These are phyloP conservation scores for Apodemus sylvaticus DNA, from an alignment of 2,113 vertebrate genomes.

Conservation along the genomic window DNA sequence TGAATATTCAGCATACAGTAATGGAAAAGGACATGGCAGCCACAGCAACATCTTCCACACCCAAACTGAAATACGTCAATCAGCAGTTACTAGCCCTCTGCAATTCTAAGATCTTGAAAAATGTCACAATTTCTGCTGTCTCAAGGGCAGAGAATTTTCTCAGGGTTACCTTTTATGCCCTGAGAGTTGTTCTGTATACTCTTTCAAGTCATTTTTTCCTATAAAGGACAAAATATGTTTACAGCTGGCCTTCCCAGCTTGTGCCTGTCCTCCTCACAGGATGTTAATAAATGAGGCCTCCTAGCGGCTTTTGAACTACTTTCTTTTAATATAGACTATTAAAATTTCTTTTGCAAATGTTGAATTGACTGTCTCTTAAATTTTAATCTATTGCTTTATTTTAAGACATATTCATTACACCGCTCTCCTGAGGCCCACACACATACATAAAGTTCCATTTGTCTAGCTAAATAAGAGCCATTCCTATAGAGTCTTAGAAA, in stretches of 20 bases:
- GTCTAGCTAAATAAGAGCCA: constrained; percentile 10
- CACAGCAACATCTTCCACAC: not conserved
- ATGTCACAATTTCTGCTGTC: not conserved
- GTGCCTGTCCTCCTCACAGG: not conserved
- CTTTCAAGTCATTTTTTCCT: not conserved
- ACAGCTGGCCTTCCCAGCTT: not conserved
- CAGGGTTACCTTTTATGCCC: not conserved
- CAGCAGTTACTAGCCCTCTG: not conserved
- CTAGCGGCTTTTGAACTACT: not conserved
- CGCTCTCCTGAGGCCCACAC: not conserved
- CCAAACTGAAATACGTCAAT: not conserved
- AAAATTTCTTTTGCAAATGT: constrained; percentile 21
- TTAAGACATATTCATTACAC: not conserved
- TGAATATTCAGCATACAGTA: not conserved
- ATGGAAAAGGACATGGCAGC: not conserved
- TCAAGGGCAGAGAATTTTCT: not conserved
- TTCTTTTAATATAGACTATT: not conserved
- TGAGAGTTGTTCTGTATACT: not conserved
- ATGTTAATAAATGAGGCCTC: not conserved
- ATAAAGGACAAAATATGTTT: constrained; percentile 8
- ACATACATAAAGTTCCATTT: constrained; percentile 26
- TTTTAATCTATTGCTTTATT: not conserved
- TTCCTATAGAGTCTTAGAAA: not conserved
- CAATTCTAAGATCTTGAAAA: constrained; percentile 17
- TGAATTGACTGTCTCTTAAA: not conserved